A percentile compares a stretch with the other conserved stretches of the same genome.
phyloP scores from a whole-genome alignment of 2,797 vertebrate species.

The Amblyopsis hoosieri region DNA sequence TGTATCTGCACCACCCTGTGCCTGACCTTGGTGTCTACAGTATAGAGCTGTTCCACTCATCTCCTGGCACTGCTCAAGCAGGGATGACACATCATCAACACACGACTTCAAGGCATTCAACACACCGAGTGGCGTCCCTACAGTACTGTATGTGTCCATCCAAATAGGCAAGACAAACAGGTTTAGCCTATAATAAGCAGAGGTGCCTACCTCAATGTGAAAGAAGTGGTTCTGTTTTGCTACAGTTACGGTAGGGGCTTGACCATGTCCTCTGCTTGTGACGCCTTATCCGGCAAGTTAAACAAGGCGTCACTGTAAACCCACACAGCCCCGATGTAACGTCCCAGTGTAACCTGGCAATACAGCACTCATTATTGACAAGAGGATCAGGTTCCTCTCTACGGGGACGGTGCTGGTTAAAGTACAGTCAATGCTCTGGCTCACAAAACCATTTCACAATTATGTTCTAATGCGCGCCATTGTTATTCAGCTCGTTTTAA shows the following conservation, averaged over 20 bases:
- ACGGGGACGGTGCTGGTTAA: neutral
- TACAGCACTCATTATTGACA: slow-evolving; percentile 5
- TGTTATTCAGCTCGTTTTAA: slow-evolving; percentile 9
- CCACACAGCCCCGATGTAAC: neutral
- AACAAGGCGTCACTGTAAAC: neutral
- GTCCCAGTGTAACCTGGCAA: neutral
- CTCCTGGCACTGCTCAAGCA: neutral
- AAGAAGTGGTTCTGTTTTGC: neutral
- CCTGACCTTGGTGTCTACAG: slow-evolving; percentile 27
- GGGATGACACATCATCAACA: neutral
- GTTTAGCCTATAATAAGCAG: too few species aligned
- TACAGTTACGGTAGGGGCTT: neutral
- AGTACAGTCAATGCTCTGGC: neutral
- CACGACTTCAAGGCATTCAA: neutral
- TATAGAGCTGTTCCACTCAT: slow-evolving; percentile 14
- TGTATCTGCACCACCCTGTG: neutral
- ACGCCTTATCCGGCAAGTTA: neutral
- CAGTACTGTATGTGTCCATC: neutral
- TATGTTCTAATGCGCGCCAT: slow-evolving; percentile 2
- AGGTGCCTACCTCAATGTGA: too few species aligned
- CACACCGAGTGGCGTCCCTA: neutral
- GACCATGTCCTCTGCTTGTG: neutral
- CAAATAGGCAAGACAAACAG: too few species aligned
- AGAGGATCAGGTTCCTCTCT: slow-evolving; percentile 9
- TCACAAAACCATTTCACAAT: slow-evolving; percentile 6